Conservation (phyloP, 2,113 vertebrate species). For the Chionodraco myersi region DNA sequence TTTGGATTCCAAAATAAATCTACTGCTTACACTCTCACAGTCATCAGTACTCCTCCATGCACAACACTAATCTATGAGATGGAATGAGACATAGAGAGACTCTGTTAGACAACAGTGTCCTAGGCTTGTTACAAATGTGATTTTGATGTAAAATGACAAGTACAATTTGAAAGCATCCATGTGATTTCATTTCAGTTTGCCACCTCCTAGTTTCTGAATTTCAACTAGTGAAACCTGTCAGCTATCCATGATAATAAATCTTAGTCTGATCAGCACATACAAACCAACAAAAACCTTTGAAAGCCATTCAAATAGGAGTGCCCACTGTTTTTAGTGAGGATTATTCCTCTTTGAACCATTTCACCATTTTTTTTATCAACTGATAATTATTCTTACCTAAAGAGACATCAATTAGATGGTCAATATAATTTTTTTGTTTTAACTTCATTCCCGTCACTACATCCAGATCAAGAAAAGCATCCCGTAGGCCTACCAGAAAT, state of each 20-base stretch:
- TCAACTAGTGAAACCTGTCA: background rate
- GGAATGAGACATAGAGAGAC: constrained; percentile 25
- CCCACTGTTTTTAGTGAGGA: background rate
- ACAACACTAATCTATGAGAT: constrained; percentile 36
- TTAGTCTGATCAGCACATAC: background rate
- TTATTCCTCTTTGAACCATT: constrained; percentile 33
- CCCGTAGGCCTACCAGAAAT: constrained; percentile 2
- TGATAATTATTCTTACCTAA: constrained; percentile 28
- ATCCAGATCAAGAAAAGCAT: background rate
- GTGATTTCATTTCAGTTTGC: constrained; percentile 4
- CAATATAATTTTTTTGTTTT: background rate
- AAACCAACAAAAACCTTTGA: background rate
- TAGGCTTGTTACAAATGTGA: background rate
- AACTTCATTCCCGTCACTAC: too few species aligned
- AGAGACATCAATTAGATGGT: constrained; percentile 9
- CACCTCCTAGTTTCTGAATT: background rate
- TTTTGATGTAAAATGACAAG: background rate
- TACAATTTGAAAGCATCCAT: background rate
- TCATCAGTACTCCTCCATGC: constrained; percentile 44
- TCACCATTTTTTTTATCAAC: background rate
- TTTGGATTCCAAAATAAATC: constrained; percentile 48
- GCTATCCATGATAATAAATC: background rate
- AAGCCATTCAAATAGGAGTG: background rate
- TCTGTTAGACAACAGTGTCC: background rate
- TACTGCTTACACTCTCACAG: constrained; percentile 33